These are phyloP conservation scores for Seriola aureovittata DNA, from an alignment of 2,113 vertebrate genomes.

Conservation along the genomic window DNA sequence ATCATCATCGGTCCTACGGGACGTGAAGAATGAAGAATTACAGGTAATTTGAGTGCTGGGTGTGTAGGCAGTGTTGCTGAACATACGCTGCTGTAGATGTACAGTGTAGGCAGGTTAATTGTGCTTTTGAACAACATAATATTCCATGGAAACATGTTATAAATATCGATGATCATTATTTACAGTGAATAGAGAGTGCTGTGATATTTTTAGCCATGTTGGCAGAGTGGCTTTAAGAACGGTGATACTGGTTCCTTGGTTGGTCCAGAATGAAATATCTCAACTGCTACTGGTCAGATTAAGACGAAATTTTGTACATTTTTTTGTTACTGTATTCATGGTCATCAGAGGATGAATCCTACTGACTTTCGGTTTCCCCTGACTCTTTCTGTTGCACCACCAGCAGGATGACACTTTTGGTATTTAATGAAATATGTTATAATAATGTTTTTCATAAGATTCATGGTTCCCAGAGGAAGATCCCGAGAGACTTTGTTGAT, in stretches of 20 bases:
- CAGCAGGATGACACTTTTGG: neutral
- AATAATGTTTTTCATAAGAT: neutral
- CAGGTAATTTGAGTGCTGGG: constrained; percentile 34
- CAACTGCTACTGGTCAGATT: neutral
- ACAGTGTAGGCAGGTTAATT: constrained; percentile 27
- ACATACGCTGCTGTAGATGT: constrained; percentile 36
- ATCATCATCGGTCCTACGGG: constrained; percentile 13
- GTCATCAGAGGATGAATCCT: neutral
- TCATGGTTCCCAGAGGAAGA: neutral
- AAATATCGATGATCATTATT: constrained; percentile 1
- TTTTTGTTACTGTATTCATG: neutral
- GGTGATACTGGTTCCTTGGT: neutral
- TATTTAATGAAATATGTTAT: neutral
- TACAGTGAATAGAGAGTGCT: neutral
- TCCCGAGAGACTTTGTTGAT: neutral
- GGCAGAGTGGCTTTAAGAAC: neutral
- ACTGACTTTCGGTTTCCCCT: neutral
- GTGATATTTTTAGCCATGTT: neutral
- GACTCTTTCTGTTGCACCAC: neutral
- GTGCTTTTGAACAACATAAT: neutral
- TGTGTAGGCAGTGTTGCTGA: constrained; percentile 50
- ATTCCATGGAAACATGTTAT: constrained; percentile 18
- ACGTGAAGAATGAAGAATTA: constrained; percentile 35
- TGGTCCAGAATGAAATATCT: neutral
- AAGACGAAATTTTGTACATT: neutral